A percentile compares a stretch with the other conserved stretches of the same genome.
These are phyloP conservation scores for Leucania comma DNA, from an alignment of 2,888 invertebrate genomes.

Conservation along the genomic window DNA sequence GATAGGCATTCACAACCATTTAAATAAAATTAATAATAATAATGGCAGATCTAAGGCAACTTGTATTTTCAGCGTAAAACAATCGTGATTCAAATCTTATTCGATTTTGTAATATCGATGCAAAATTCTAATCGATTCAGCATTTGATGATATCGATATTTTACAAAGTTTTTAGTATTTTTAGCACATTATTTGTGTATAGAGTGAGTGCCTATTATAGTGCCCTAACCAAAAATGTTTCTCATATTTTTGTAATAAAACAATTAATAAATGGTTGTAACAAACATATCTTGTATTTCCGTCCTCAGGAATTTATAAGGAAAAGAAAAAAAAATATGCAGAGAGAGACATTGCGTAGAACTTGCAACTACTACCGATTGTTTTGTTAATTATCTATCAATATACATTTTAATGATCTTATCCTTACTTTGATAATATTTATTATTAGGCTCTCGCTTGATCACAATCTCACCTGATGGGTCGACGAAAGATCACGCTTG, in stretches of 20 bases:
- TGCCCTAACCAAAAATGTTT: not conserved
- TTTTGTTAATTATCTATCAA: conserved; percentile 4
- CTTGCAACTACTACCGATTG: conserved; percentile 31
- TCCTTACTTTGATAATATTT: not conserved
- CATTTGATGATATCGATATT: not conserved
- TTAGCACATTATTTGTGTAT: not conserved
- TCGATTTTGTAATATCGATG: not conserved
- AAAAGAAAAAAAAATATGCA: not conserved
- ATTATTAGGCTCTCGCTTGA: too few relatives aligned
- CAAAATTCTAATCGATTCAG: not conserved
- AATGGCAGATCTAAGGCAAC: not conserved
- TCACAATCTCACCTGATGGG: too few relatives aligned
- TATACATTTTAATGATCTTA: not conserved
- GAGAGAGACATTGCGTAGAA: conserved; percentile 28
- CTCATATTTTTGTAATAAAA: conserved; percentile 8
- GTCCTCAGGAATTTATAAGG: conserved; percentile 48
- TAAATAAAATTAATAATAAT: too few relatives aligned
- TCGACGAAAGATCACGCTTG: too few relatives aligned
- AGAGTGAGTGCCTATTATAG: conserved; percentile 17
- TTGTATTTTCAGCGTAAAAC: not conserved
- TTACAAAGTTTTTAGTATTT: too few relatives aligned
- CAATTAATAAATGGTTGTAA: conserved; percentile 45
- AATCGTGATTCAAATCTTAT: not conserved
- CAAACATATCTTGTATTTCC: conserved; percentile 59
- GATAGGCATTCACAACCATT: conserved; percentile 16